Evolutionary conservation across 2,888 invertebrate genomes (phyloP).

Genomic region (Catocala sponsa): DNA sequence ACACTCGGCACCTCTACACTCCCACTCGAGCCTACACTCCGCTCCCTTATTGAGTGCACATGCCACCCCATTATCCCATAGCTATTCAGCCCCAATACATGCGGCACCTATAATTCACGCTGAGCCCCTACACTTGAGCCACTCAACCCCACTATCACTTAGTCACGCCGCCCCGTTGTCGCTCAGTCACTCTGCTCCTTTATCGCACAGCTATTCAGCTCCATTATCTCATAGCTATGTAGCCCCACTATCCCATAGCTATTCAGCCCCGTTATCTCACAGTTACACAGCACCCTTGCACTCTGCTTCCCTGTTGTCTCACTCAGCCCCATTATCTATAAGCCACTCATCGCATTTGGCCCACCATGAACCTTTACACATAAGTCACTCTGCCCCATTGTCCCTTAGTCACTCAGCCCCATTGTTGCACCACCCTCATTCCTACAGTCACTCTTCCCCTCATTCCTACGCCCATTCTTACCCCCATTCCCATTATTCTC

Average conservation of each 20-base stretch:
- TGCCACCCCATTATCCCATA: not conserved
- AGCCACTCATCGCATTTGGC: too few species aligned
- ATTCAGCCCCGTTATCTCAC: constrained; percentile 14
- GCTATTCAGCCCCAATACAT: constrained; percentile 11
- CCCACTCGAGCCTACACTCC: constrained; percentile 7
- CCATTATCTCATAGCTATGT: constrained; percentile 12
- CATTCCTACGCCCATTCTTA: constrained; percentile 5
- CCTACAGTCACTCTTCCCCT: not conserved
- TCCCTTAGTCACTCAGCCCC: constrained; percentile 16
- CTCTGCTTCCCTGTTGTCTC: constrained; percentile 1
- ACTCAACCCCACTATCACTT: not conserved
- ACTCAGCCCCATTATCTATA: constrained; percentile 7
- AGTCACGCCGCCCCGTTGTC: constrained; percentile 11
- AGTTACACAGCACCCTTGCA: not conserved
- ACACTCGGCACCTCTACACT: constrained; percentile 10
- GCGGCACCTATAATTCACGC: constrained; percentile 9
- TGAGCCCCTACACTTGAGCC: constrained; percentile 21
- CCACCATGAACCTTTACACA: constrained; percentile 1
- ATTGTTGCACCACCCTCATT: not conserved
- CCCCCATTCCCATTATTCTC: constrained; percentile 7
- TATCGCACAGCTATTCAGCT: constrained; percentile 5
- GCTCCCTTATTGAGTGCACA: constrained; percentile 16
- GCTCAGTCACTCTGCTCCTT: constrained; percentile 9
- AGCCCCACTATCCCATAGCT: constrained; percentile 17
- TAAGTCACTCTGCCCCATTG: constrained; percentile 11